Evolutionary conservation across 2,888 invertebrate genomes (phyloP).

Genomic region (Apeira syringaria): DNA sequence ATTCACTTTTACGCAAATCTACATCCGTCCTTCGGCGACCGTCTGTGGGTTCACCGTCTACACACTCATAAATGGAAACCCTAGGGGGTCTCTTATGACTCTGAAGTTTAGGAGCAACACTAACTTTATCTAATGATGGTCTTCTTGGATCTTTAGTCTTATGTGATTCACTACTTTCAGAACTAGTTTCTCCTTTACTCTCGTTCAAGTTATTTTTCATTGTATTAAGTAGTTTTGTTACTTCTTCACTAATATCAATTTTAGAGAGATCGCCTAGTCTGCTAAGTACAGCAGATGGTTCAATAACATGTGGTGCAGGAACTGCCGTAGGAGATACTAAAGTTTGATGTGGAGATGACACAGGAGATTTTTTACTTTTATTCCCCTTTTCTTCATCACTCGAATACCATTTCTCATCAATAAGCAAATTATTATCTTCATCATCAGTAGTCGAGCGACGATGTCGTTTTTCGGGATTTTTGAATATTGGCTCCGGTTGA

Average conservation of each 20-base stretch:
- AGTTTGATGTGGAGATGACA: constrained; percentile 56
- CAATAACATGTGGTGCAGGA: constrained; percentile 79
- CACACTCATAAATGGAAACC: constrained; percentile 84
- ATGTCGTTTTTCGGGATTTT: constrained; percentile 70
- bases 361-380: constrained; percentile 63
- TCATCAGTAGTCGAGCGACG: constrained; percentile 81
- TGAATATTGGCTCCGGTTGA: constrained; percentile 73
- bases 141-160: constrained; percentile 69
- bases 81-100: constrained; percentile 58
- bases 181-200: constrained; percentile 45
- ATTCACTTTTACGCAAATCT: constrained; percentile 79
- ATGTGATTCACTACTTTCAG: constrained; percentile 48
- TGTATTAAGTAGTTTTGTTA: constrained; percentile 86
- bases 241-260: constrained; percentile 89
- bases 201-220: constrained; percentile 81
- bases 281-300: constrained; percentile 80
- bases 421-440: constrained; percentile 83
- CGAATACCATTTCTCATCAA: constrained; percentile 90
- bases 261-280: constrained; percentile 88
- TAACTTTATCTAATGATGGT: constrained; percentile 60
- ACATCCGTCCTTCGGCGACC: constrained; percentile 76
- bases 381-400: constrained; percentile 88
- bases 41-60: constrained; percentile 80
- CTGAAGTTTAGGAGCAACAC: constrained; percentile 43
- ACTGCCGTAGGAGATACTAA: constrained; percentile 53